Conservation (phyloP, 1,140 invertebrate genomes). For the Heliconius nattereri region DNA sequence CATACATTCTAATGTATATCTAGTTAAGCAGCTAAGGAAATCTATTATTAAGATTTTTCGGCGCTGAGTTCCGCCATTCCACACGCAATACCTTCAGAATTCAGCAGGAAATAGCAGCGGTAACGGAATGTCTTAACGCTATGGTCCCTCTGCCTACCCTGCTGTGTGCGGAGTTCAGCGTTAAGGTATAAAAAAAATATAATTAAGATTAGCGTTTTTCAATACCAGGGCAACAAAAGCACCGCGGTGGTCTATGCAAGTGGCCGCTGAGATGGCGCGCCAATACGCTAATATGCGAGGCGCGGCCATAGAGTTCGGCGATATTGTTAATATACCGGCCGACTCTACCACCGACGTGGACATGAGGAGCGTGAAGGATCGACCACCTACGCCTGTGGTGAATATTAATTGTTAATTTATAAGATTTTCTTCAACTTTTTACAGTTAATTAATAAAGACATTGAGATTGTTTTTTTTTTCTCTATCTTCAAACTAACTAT, state of each 20-base stretch:
- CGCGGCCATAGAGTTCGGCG: constrained; percentile 56
- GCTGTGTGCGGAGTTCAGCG: too few relatives aligned
- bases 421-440: not conserved
- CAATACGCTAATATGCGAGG: constrained; percentile 42
- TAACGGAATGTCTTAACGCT: too few relatives aligned
- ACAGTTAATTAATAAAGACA: not conserved
- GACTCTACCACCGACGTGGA: constrained; percentile 52
- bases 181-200: not conserved
- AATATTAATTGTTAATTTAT: not conserved
- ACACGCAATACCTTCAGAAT: too few relatives aligned
- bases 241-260: constrained; percentile 54
- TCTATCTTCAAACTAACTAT: too few relatives aligned
- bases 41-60: too few relatives aligned
- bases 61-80: too few relatives aligned
- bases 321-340: constrained; percentile 48
- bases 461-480: too few relatives aligned
- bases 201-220: not conserved
- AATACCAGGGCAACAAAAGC: constrained; percentile 39
- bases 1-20: too few relatives aligned
- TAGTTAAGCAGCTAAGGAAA: too few relatives aligned
- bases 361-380: constrained; percentile 61
- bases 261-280: constrained; percentile 49
- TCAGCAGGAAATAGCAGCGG: too few relatives aligned
- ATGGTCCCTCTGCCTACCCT: too few relatives aligned
- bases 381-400: constrained; percentile 70